Base-by-base conservation (phyloP, 1,140 invertebrate genomes). In the Xylocopa sonorina region DNA sequence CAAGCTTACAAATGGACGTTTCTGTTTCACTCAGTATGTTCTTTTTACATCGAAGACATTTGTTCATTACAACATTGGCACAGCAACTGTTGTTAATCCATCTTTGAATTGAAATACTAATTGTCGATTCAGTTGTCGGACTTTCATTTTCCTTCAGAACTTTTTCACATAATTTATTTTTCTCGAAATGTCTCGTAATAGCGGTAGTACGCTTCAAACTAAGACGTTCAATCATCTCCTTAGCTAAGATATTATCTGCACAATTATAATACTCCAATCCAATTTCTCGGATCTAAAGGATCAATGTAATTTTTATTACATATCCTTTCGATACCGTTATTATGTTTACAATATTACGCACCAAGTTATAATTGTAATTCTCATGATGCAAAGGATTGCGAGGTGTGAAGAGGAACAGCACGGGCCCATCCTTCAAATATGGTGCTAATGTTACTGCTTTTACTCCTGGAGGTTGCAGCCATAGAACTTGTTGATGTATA, bases 321-420 rank as follows among this genome's bases (percentile, higher is more conserved):
- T 14, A 72, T 62, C 16, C 12, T 29, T 66, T n/a, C 2, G 5
- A 41, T 50, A 29, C 1, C 9, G 16, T 4, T 16, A 32, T 62
- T 50, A 12, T 46, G 10, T 24, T 53, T 74, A 34, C 0, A 38
- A 63, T 41, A 12, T 0, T 48, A 87, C 85, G 51, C 93, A 96
- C 95, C 93, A 96, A 90, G 83, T 95, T 93, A 88, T 95, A 96
- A 86, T 94, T 94, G 48, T 95, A 94, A 86, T 94, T 93, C 76
- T 93, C 90, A 64, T 90, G 84, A 84, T 94, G 93, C 24, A 96
- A 90, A 24, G 95, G 95, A 92, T 96, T 96, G 48, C 95, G 92
- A 27, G 96, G 96, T 2, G 96, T 96, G 86, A 97, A 96, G 46
- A 97, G 89, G 83, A 96, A 94, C 50, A 97, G 87, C 34, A 95